A percentile compares a stretch with the other conserved stretches of the same genome.
Evolutionary conservation across 2,797 vertebrate species (phyloP).

Genomic region (Hylomyscus alleni): DNA sequence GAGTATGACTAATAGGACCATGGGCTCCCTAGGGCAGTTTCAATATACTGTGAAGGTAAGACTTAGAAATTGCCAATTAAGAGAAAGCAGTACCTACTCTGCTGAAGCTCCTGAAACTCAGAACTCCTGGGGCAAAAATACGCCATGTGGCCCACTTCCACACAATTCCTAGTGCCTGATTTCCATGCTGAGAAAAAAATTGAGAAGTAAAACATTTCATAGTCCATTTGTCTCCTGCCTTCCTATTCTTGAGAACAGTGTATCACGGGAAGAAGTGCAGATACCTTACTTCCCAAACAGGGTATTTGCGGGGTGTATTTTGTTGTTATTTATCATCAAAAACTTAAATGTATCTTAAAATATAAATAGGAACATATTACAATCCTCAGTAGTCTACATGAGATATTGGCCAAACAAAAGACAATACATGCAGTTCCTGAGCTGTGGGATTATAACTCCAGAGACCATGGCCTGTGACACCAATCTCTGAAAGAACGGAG

Average conservation of each 20-base stretch:
- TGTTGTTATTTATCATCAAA: not conserved
- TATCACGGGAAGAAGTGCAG: not conserved
- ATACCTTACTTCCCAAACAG: slow-evolving; percentile 4
- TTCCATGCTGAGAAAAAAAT: not conserved
- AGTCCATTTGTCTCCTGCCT: not conserved
- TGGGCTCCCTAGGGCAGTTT: not conserved
- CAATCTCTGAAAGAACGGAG: not conserved
- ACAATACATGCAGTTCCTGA: not conserved
- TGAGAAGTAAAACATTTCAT: not conserved
- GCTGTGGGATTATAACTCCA: not conserved
- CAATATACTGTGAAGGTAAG: not conserved
- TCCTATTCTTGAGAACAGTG: not conserved
- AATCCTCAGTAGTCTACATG: not conserved
- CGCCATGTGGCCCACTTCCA: not conserved
- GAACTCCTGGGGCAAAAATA: not conserved
- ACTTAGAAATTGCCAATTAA: not conserved
- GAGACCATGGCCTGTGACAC: not conserved
- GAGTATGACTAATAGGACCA: not conserved
- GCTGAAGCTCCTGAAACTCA: not conserved
- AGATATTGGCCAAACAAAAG: not conserved
- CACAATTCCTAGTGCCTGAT: not conserved
- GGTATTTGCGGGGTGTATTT: not conserved
- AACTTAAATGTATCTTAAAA: not conserved
- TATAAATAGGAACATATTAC: not conserved
- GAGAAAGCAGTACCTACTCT: not conserved